phyloP scores from a whole-genome alignment of 1,140 invertebrate genomes.

The Agrypnia vestita region DNA sequence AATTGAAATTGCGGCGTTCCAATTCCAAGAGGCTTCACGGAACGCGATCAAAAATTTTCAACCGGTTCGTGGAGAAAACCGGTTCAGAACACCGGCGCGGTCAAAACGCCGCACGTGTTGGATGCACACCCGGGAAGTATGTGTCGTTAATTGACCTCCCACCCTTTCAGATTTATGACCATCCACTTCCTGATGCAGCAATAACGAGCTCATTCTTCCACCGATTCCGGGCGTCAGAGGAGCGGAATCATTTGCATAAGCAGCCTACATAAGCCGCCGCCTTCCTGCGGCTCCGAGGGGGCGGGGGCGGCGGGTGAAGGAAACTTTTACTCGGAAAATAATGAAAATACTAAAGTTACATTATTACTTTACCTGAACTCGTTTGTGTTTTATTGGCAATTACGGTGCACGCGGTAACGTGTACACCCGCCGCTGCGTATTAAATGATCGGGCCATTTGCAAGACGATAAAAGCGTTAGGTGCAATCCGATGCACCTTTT shows the following conservation, averaged over 20 bases:
- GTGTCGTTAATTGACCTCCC: slow-evolving; percentile 14
- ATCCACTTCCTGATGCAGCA: slow-evolving; percentile 56
- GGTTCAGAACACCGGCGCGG: too few relatives aligned
- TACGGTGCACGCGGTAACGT: slow-evolving; percentile 29
- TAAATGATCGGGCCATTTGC: neutral
- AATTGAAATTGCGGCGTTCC: too few relatives aligned
- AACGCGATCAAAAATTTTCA: too few relatives aligned
- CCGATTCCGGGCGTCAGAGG: slow-evolving; percentile 13
- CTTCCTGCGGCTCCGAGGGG: slow-evolving; percentile 13
- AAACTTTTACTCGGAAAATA: slow-evolving; percentile 38
- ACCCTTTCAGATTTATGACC: slow-evolving; percentile 53
- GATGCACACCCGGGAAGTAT: neutral
- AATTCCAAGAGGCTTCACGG: too few relatives aligned
- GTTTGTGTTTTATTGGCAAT: slow-evolving; percentile 45
- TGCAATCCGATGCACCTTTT: too few relatives aligned
- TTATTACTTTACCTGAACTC: slow-evolving; percentile 48
- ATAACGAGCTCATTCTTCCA: slow-evolving; percentile 57
- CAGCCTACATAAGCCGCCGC: slow-evolving; percentile 50
- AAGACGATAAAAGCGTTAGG: neutral
- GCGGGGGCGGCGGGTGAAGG: neutral
- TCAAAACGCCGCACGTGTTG: too few relatives aligned
- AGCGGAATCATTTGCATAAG: slow-evolving; percentile 57
- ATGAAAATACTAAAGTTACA: slow-evolving; percentile 43
- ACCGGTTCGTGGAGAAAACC: too few relatives aligned
- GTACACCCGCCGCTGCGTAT: neutral